Base-by-base conservation (phyloP, 1,140 invertebrate species). In the Octopus sinensis region DNA sequence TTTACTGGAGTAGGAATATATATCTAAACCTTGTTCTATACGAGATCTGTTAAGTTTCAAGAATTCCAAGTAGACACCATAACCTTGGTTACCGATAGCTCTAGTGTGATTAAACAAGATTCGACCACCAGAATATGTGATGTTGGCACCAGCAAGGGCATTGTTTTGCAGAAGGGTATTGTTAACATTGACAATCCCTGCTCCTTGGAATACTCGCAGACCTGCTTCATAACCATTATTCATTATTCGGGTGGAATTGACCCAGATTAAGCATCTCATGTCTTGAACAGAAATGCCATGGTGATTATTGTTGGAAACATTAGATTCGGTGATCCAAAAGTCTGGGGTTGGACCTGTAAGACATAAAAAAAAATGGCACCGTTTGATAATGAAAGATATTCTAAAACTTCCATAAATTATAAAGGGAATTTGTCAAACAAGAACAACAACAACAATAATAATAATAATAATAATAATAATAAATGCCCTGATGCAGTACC, bases 51-150 rank as follows among this genome's bases (percentile, higher is more conserved):
- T 89, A 6, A 88, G 79, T 30, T 80, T 79, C 13, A 87, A 68
- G 78, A 88, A 89, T 75, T 89, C 88, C 12, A 87, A 87, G 30
- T 88, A 88, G 9, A 88, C 79, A 52, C 90, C 90, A 77, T 89
- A 88, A 30, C 89, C 90, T 30, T 87, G 81, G 79, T 90, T 91
- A 3, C 82, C 54, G 54, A 85, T 83, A 93, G 97, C 83, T 92
- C 94, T 75, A 53, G 94, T 95, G 86, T 93, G 92, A 12, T 97
- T 97, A 62, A 99, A 92, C 86, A 99, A 97, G 79, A 95, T 92
- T 82, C 94, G 94, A 4, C 97, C 97, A 1, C 97, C 97, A 2
- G 95, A 95, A 81, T 96, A 96, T 0, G 96, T 97, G 5, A 98
- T 94, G 86, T 98, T 97, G 43, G 90, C 82, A 13, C 89, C 90